These are phyloP conservation scores for Stenchaetothrips biformis DNA, from an alignment of 2,888 invertebrate genomes.

Conservation along the genomic window DNA sequence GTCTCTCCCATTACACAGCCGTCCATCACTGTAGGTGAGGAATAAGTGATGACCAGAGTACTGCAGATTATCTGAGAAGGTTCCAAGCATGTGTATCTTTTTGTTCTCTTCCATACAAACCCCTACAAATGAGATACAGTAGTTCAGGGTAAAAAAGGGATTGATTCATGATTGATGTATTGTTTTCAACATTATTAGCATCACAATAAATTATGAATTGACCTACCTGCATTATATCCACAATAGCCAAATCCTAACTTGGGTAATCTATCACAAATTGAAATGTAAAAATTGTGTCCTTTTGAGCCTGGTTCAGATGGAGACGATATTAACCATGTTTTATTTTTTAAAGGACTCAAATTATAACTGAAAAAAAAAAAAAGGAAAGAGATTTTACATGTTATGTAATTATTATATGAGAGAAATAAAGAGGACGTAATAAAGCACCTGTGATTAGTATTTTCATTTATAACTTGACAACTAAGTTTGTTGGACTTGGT, in stretches of 20 bases:
- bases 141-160: no score
- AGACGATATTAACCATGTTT: neutral
- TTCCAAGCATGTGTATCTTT: neutral
- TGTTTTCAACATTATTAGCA: neutral
- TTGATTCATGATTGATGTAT: neutral
- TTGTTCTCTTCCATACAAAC: neutral
- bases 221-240: neutral
- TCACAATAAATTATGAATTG: neutral
- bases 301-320: neutral
- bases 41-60: neutral
- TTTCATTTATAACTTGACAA: neutral
- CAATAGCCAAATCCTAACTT: neutral
- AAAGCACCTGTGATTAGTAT: neutral
- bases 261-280: neutral
- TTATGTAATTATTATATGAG: no score
- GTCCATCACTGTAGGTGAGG: neutral
- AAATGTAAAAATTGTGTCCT: neutral
- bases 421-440: neutral
- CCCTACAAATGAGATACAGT: neutral
- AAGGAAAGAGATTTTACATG: neutral
- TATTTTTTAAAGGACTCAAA: conserved; percentile 2
- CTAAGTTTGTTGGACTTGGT: neutral
- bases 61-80: neutral
- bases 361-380: neutral
- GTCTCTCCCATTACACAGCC: neutral